Evolutionary conservation across 2,797 vertebrate species (phyloP).

Genomic region (Malacoctenus gilli): DNA sequence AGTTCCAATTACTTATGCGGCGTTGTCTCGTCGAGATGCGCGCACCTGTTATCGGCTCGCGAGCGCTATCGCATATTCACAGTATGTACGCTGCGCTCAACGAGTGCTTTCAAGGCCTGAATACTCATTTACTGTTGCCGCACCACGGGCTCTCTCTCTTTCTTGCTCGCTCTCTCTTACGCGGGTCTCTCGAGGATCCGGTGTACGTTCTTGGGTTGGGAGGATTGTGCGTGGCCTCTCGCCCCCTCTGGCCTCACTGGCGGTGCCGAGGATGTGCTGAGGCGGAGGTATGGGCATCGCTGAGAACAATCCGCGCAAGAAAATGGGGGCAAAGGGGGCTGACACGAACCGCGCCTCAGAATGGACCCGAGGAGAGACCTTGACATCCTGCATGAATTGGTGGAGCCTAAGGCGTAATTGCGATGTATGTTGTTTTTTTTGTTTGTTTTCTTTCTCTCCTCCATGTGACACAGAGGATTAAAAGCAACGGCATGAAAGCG

Average conservation of each 20-base stretch:
- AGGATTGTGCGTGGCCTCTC: constrained; percentile 21
- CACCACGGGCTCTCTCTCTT: constrained; percentile 11
- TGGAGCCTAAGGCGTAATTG: constrained; percentile 10
- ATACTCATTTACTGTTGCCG: constrained; percentile 21
- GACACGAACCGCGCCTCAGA: constrained; percentile 19
- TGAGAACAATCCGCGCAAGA: constrained; percentile 23
- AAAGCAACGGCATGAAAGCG: constrained; percentile 38
- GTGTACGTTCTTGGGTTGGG: constrained; percentile 19
- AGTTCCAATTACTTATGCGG: constrained; percentile 1
- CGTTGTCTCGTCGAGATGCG: constrained; percentile 4
- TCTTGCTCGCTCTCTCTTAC: constrained; percentile 2
- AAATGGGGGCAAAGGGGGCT: constrained; percentile 9
- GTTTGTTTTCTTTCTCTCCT: constrained; percentile 20
- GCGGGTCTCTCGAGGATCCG: constrained; percentile 16
- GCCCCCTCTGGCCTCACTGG: constrained; percentile 6
- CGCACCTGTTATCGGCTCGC: constrained; percentile 3
- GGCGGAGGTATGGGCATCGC: constrained; percentile 16
- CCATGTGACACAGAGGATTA: constrained; percentile 13
- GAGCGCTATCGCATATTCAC: constrained; percentile 20
- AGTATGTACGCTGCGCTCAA: neutral
- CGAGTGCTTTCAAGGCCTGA: constrained; percentile 21
- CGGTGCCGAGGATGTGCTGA: constrained; percentile 6
- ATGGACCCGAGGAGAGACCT: constrained; percentile 22
- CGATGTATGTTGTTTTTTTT: constrained; percentile 12
- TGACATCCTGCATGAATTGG: constrained; percentile 10